Evolutionary conservation across 2,888 invertebrate species (phyloP).

Genomic region (Belgica antarctica): DNA sequence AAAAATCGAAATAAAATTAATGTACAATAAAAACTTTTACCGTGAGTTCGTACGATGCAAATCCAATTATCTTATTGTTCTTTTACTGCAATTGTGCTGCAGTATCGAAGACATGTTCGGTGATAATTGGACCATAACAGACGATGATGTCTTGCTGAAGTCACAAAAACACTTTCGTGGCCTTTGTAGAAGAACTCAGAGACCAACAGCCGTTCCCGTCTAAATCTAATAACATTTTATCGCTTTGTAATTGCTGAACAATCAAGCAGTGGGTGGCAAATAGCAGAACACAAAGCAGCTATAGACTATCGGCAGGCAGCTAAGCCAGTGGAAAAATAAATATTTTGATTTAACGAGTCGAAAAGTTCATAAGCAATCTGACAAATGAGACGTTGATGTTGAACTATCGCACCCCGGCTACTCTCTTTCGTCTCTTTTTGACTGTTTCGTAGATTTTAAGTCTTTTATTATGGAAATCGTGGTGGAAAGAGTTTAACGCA

Average conservation of each 20-base stretch:
- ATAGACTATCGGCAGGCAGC: background rate
- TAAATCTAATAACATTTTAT: conserved; percentile 35
- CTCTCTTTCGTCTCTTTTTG: background rate
- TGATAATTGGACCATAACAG: conserved; percentile 30
- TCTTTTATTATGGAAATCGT: conserved; percentile 16
- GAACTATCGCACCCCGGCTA: background rate
- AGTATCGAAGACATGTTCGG: background rate
- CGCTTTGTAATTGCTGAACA: conserved; percentile 6
- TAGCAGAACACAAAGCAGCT: background rate
- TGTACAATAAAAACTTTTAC: conserved; percentile 41
- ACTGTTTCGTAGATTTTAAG: background rate
- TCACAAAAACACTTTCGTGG: too few species aligned
- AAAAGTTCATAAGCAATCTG: conserved; percentile 19
- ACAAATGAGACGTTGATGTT: conserved; percentile 37
- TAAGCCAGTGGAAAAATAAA: conserved; percentile 13
- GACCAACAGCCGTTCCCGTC: background rate
- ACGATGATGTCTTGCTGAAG: too few species aligned
- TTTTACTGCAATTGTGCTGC: background rate
- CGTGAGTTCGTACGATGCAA: conserved; percentile 27
- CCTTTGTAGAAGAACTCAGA: background rate
- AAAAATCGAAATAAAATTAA: conserved; percentile 40
- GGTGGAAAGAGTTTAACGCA: background rate
- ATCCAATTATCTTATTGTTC: conserved; percentile 43
- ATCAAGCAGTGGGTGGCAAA: conserved; percentile 36
- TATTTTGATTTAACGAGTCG: conserved; percentile 38